Percentiles rank a stretch among this genome's conserved stretches.
These are phyloP conservation scores for Lagodon rhomboides DNA, from an alignment of 2,797 vertebrate genomes.

Conservation along the genomic window DNA sequence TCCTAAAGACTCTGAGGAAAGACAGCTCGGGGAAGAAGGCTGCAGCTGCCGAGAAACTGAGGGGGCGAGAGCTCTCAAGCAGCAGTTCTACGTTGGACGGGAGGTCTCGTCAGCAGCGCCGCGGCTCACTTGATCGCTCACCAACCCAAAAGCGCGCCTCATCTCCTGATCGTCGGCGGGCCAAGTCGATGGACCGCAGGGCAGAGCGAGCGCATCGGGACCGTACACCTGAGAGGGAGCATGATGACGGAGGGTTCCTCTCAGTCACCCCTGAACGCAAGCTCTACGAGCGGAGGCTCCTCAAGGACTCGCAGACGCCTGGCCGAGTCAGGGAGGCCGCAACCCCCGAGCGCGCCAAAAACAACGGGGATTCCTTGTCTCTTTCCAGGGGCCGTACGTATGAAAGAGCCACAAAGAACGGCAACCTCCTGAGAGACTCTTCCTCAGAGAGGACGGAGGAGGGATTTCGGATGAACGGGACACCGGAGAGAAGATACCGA, in stretches of 20 bases:
- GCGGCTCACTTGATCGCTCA: constrained; percentile 92
- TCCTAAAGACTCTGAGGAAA: constrained; percentile 87
- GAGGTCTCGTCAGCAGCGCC: constrained; percentile 75
- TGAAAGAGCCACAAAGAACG: constrained; percentile 86
- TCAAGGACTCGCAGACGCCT: constrained; percentile 77
- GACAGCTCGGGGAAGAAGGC: constrained; percentile 87
- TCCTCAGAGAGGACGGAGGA: constrained; percentile 88
- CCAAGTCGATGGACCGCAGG: constrained; percentile 88
- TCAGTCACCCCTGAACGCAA: constrained; percentile 81
- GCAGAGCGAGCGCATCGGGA: constrained; percentile 83
- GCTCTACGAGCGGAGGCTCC: constrained; percentile 73
- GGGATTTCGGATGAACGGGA: constrained; percentile 73
- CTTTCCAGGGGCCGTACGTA: constrained; percentile 83
- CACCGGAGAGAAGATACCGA: constrained; percentile 78
- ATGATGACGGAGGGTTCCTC: constrained; percentile 84
- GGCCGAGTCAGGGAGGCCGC: constrained; percentile 69
- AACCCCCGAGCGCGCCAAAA: constrained; percentile 80
- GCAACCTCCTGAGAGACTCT: constrained; percentile 85
- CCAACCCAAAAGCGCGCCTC: constrained; percentile 85
- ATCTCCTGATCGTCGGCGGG: constrained; percentile 89
- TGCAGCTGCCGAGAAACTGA: constrained; percentile 84
- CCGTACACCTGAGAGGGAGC: constrained; percentile 88
- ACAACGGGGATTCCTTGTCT: constrained; percentile 67
- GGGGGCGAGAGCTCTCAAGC: constrained; percentile 83
- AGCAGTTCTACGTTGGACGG: constrained; percentile 80